Conservation (phyloP, 2,113 vertebrate species). For the Elephantulus edwardii region DNA sequence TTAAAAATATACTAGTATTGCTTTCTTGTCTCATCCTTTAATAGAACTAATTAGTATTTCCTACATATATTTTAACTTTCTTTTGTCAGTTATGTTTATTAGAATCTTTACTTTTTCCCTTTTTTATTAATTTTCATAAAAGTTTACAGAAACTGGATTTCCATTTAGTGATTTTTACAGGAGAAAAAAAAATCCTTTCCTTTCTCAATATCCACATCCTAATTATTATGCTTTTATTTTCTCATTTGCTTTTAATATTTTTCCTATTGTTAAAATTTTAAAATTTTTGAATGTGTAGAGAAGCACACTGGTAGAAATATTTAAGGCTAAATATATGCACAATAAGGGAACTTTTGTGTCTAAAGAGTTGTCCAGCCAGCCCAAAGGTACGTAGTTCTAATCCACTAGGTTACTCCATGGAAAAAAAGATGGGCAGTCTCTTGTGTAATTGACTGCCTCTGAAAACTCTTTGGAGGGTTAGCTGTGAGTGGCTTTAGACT, state of each 20-base stretch:
- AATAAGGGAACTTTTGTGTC: no score
- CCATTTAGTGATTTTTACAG: constrained; percentile 36
- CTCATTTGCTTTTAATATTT: background rate
- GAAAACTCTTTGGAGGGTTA: no score
- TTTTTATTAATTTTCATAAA: no score
- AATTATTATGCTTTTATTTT: constrained; percentile 15
- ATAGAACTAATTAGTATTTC: constrained; percentile 34
- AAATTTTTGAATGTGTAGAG: background rate
- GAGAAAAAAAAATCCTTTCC: background rate
- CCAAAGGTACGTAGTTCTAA: no score
- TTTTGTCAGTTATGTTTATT: no score
- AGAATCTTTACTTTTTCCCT: no score
- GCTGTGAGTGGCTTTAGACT: no score
- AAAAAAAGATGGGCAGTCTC: no score
- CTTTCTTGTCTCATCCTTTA: constrained; percentile 38
- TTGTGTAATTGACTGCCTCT: no score
- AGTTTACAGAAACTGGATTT: no score
- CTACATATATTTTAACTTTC: background rate
- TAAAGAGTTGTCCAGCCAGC: no score
- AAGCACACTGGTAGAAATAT: background rate
- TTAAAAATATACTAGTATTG: constrained; percentile 38
- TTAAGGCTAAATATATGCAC: background rate
- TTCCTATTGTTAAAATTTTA: background rate
- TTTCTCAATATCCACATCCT: constrained; percentile 36
- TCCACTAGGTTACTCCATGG: no score